Evolutionary conservation across 1,140 invertebrate species (phyloP).

Genomic region (Antheraea pernyi): DNA sequence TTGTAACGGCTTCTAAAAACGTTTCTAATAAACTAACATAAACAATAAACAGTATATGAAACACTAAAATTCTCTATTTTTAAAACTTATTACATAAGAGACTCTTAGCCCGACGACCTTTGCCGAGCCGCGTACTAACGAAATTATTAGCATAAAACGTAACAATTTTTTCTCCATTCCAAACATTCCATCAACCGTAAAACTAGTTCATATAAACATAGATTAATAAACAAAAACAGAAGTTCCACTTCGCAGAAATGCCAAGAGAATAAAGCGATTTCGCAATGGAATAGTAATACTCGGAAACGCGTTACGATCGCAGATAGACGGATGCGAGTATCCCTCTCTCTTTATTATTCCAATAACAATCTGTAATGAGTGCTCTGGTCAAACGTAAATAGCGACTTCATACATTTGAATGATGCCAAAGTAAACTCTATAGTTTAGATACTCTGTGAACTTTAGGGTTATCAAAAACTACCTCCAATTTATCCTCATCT

Average conservation of each 20-base stretch:
- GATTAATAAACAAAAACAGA: constrained; percentile 71
- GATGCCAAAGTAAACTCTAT: constrained; percentile 74
- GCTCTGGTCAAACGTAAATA: constrained; percentile 76
- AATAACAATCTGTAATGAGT: constrained; percentile 78
- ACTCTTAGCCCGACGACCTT: too few relatives aligned
- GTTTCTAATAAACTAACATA: too few relatives aligned
- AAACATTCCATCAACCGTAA: constrained; percentile 53
- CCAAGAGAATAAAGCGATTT: constrained; percentile 67
- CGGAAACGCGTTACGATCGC: constrained; percentile 61
- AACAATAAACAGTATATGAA: too few relatives aligned
- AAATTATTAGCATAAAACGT: constrained; percentile 4
- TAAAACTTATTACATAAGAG: too few relatives aligned
- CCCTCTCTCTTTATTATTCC: constrained; percentile 73
- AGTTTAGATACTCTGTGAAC: constrained; percentile 53
- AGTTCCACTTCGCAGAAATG: constrained; percentile 69
- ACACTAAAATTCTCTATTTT: too few relatives aligned
- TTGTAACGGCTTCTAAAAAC: too few relatives aligned
- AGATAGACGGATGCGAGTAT: constrained; percentile 61
- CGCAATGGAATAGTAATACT: constrained; percentile 64
- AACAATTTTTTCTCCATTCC: constrained; percentile 30
- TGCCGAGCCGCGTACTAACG: too few relatives aligned
- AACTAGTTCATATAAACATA: constrained; percentile 67
- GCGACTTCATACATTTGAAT: constrained; percentile 75
- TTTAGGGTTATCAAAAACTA: constrained; percentile 4
- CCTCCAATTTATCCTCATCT: not conserved